phyloP scores from a whole-genome alignment of 2,888 invertebrate genomes.

The Leptopilina drosophilae region DNA sequence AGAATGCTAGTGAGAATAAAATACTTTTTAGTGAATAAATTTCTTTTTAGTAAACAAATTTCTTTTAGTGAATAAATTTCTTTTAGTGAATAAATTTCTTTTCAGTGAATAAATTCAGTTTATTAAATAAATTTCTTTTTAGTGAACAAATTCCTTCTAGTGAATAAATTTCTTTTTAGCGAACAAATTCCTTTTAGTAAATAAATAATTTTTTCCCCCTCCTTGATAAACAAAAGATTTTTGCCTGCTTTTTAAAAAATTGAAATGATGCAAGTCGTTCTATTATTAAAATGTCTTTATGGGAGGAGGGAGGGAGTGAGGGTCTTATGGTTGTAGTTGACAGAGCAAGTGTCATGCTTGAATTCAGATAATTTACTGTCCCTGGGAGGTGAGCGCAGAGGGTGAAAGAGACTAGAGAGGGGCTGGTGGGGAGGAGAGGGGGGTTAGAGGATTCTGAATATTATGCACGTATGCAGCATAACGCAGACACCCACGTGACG shows the following conservation, averaged over 20 bases:
- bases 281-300: background rate
- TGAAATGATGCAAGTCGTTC: background rate
- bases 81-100: too few relatives aligned
- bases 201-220: background rate
- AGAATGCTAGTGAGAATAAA: too few relatives aligned
- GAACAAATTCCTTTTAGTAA: too few relatives aligned
- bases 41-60: too few relatives aligned
- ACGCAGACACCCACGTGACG: constrained; percentile 59
- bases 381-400: constrained; percentile 46
- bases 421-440: constrained; percentile 41
- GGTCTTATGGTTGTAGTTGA: background rate
- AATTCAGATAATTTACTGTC: constrained; percentile 25
- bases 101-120: too few relatives aligned
- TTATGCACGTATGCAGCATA: constrained; percentile 47
- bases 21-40: too few relatives aligned
- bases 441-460: constrained; percentile 30
- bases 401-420: constrained; percentile 32
- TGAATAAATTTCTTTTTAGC: too few relatives aligned
- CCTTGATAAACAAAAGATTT: background rate
- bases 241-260: background rate
- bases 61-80: too few relatives aligned
- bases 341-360: constrained; percentile 21
- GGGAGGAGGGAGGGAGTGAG: too few relatives aligned
- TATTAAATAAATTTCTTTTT: too few relatives aligned
- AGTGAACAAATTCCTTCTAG: too few relatives aligned